Evolutionary conservation across 2,113 vertebrate species (phyloP).

Genomic region (Furnarius figulus): DNA sequence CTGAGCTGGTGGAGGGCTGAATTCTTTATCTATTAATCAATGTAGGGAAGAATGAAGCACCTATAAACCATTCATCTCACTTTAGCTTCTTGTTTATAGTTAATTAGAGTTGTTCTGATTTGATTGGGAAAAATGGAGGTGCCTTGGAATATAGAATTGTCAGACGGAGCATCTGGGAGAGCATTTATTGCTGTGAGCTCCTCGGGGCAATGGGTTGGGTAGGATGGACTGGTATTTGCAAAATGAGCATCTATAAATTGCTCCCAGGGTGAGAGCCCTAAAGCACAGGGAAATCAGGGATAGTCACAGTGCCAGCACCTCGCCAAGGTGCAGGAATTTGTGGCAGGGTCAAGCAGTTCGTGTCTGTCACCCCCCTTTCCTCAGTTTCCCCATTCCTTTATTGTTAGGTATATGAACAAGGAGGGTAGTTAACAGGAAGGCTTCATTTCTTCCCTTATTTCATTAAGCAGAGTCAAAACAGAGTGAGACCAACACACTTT

Average conservation of each 20-base stretch:
- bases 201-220: not conserved
- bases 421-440: not conserved
- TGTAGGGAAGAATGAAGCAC: conserved; percentile 27
- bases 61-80: conserved; percentile 54
- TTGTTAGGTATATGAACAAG: not conserved
- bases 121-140: not conserved
- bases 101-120: conserved; percentile 31
- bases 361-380: not conserved
- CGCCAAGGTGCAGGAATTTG: rapidly evolving
- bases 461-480: not conserved
- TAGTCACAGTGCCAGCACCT: not conserved
- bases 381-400: not conserved
- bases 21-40: conserved; percentile 62
- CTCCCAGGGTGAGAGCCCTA: not conserved
- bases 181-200: not conserved
- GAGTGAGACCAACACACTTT: not conserved
- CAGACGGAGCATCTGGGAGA: not conserved
- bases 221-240: not conserved
- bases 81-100: conserved; percentile 44
- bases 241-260: not conserved
- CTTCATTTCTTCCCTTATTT: not conserved
- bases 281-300: not conserved
- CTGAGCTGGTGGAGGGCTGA: conserved; percentile 22
- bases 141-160: not conserved
- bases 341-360: not conserved